Evolutionary conservation across 53 echinoderm and acorn worm species (phyloP).

Genomic region (Stichopus horrens): DNA sequence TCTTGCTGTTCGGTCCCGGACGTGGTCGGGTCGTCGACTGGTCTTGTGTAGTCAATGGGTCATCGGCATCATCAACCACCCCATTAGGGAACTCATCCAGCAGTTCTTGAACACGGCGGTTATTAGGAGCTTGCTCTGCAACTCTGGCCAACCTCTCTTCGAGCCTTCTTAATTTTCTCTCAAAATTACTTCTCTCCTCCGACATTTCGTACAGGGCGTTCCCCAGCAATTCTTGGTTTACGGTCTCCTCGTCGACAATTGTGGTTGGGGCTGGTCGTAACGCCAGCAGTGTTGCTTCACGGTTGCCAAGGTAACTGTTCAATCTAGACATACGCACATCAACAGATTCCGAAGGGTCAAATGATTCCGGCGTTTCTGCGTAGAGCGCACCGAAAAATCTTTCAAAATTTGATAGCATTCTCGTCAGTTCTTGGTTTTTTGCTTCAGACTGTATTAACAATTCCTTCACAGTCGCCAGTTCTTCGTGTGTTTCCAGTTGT

Average conservation of each 20-base stretch:
- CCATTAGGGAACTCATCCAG: too few relatives aligned
- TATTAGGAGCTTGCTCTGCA: neutral
- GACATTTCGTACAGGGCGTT: slow-evolving; percentile 55
- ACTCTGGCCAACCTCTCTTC: slow-evolving; percentile 12
- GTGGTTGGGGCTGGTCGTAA: slow-evolving; percentile 63
- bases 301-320: slow-evolving; percentile 80
- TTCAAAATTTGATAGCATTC: slow-evolving; percentile 76
- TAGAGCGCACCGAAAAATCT: slow-evolving; percentile 88
- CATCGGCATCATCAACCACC: too few relatives aligned
- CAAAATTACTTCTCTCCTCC: slow-evolving; percentile 57
- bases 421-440: slow-evolving; percentile 65
- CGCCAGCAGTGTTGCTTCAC: slow-evolving; percentile 70
- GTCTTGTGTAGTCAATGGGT: too few relatives aligned
- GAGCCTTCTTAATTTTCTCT: slow-evolving; percentile 43
- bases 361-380: slow-evolving; percentile 69
- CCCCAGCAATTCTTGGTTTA: slow-evolving; percentile 59
- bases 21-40: neutral
- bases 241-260: slow-evolving; percentile 38
- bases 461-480: slow-evolving; percentile 8
- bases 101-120: neutral
- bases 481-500: neutral
- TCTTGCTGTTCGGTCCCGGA: neutral
- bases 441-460: slow-evolving; percentile 18
- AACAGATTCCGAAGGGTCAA: slow-evolving; percentile 51
- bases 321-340: slow-evolving; percentile 57